These are phyloP conservation scores for Ictidomys tridecemlineatus DNA, from an alignment of 2,113 vertebrate species.

Conservation along the genomic window DNA sequence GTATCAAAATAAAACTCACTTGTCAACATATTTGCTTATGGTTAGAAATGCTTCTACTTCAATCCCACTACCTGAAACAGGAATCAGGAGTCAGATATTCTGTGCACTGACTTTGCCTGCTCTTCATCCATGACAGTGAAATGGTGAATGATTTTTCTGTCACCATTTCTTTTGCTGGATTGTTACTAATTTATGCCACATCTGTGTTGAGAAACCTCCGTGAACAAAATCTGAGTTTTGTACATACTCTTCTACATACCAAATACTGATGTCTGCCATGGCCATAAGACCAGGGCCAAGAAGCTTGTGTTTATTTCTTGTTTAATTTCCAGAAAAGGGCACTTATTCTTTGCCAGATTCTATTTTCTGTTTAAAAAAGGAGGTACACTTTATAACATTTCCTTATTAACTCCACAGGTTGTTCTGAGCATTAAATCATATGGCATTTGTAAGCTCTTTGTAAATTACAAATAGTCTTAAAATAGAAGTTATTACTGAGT, in stretches of 20 bases:
- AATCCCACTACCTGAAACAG: background rate
- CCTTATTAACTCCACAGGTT: background rate
- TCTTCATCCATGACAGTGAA: background rate
- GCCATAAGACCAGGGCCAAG: background rate
- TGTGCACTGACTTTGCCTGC: background rate
- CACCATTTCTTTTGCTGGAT: background rate
- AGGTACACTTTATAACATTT: background rate
- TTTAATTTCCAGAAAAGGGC: background rate
- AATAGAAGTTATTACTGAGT: background rate
- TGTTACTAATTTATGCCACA: background rate
- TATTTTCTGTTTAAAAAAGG: background rate
- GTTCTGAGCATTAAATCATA: background rate
- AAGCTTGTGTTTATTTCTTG: background rate
- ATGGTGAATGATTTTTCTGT: background rate
- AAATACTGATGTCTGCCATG: background rate
- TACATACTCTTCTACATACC: background rate
- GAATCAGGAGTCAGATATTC: background rate
- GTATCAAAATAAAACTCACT: background rate
- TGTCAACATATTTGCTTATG: background rate
- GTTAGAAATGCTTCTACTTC: background rate
- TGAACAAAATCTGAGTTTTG: constrained; percentile 3
- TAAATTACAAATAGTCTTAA: constrained; percentile 32
- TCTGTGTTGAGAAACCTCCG: background rate
- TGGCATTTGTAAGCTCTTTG: background rate
- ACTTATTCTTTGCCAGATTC: background rate